These are phyloP conservation scores for Marasmarcha lunaedactyla DNA, from an alignment of 2,888 invertebrate species.

Conservation along the genomic window DNA sequence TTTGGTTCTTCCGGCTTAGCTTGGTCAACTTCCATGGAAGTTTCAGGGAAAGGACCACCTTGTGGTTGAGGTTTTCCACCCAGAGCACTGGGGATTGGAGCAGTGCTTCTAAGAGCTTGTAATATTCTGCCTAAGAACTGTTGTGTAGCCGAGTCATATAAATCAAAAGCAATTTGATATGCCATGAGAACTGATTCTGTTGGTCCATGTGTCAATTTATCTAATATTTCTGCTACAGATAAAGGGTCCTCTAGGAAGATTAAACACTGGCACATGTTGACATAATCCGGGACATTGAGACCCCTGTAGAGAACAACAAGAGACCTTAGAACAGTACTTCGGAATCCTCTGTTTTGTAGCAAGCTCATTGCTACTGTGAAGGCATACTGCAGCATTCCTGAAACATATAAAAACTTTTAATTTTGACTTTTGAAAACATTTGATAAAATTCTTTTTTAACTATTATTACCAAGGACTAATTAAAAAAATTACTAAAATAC, in stretches of 20 bases:
- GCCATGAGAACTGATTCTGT: conserved; percentile 92
- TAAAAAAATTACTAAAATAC: too few species aligned
- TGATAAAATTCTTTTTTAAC: conserved; percentile 5
- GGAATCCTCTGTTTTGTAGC: conserved; percentile 93
- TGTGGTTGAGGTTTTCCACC: conserved; percentile 82
- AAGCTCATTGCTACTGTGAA: conserved; percentile 97
- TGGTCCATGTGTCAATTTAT: conserved; percentile 85
- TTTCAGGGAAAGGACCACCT: conserved; percentile 65
- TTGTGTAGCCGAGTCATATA: conserved; percentile 99
- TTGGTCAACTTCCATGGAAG: conserved; percentile 56
- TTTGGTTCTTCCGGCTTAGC: conserved; percentile 46
- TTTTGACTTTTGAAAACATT: neutral
- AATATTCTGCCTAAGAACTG: conserved; percentile 92
- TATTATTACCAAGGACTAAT: too few species aligned
- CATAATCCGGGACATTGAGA: conserved; percentile 93
- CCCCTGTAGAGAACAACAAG: conserved; percentile 92
- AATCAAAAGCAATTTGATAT: conserved; percentile 98
- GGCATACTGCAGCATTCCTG: conserved; percentile 91
- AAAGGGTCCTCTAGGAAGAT: conserved; percentile 96
- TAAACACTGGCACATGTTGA: conserved; percentile 97
- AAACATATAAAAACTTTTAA: conserved; percentile 18
- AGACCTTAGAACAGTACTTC: conserved; percentile 89
- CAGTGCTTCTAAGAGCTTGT: conserved; percentile 83
- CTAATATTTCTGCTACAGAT: conserved; percentile 92
- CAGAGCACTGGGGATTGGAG: conserved; percentile 83